Conservation (phyloP, 2,888 invertebrate species). For the Cheilosia scutellata region DNA sequence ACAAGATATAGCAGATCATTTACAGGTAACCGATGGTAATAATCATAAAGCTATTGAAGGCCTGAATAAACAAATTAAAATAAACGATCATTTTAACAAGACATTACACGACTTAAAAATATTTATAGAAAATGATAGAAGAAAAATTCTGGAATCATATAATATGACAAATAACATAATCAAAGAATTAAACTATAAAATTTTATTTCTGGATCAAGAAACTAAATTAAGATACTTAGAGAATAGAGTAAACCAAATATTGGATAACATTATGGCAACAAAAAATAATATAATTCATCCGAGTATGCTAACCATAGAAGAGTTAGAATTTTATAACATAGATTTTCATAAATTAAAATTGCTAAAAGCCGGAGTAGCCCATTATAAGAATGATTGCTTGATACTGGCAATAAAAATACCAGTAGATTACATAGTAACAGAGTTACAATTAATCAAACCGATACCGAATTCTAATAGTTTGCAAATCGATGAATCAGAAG, state of each 20-base stretch:
- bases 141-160: conserved; percentile 12
- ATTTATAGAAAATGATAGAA: conserved; percentile 40
- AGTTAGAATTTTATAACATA: conserved; percentile 33
- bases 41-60: conserved; percentile 8
- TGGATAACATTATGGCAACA: conserved; percentile 38
- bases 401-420: conserved; percentile 33
- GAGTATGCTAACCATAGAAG: conserved; percentile 48
- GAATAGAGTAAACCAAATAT: conserved; percentile 60
- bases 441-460: conserved; percentile 18
- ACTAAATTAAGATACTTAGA: conserved; percentile 44
- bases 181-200: conserved; percentile 38
- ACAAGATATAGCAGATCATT: conserved; percentile 25
- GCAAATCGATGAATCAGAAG: conserved; percentile 24
- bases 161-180: background rate
- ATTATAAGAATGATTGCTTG: conserved; percentile 18
- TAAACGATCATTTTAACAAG: conserved; percentile 31
- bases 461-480: conserved; percentile 23
- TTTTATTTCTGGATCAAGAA: conserved; percentile 30
- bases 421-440: conserved; percentile 22
- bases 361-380: conserved; percentile 41
- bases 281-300: conserved; percentile 49
- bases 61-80: conserved; percentile 18
- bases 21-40: conserved; percentile 9
- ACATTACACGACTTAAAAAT: conserved; percentile 30
- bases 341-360: conserved; percentile 50